Evolutionary conservation across 2,888 invertebrate genomes (phyloP), one percentile per base, ranked within the genome.

Genomic region (Dorcus hopei): DNA sequence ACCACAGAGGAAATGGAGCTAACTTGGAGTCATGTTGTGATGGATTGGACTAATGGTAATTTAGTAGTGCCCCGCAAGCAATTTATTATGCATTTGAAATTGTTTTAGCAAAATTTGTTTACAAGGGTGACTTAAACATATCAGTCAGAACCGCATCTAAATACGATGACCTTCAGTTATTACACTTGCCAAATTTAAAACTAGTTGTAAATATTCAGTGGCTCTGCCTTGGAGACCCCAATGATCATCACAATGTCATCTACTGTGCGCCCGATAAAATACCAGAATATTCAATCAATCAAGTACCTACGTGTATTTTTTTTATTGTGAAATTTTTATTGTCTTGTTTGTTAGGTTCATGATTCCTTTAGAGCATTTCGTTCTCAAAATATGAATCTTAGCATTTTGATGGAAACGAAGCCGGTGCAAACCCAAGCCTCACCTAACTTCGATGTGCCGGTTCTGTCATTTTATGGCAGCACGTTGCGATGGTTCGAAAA

Each of bases 1-100:
- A 95, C 95, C 3, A 98, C 98, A 0, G 99, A 99, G 78, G 94
- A 98, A 80, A 97, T 99, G 94, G 98, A 99, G 78, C 84, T 97
- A 63, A 93, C 94, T 0, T 99, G 98, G 97, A 90, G 88, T 41
- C 89, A 94, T 68, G 87, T 97, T 3, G 90, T 92, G 38, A 87
- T 99, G 73, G 96, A 98, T 71, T 98, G 98, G 97, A 95, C 95
- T 0, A 94, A 95, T 76, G 95, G 93, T 83, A 74, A 65, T 26
- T 14, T 8, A 50, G 65, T 53, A 45, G 9, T 1, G 2, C 4
- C 41, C 41, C n/a, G 41, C 52, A 45, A 8, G 38, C 45, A 26
- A 23, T 33, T 48, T 41, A 39, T 55, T 51, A n/a, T n/a, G n/a
- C n/a, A 19, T 4, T 4, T 4, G 26, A 26, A 5, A 3, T 48